Base-by-base conservation (phyloP, 2,113 vertebrate genomes). In the Macquaria australasica region DNA sequence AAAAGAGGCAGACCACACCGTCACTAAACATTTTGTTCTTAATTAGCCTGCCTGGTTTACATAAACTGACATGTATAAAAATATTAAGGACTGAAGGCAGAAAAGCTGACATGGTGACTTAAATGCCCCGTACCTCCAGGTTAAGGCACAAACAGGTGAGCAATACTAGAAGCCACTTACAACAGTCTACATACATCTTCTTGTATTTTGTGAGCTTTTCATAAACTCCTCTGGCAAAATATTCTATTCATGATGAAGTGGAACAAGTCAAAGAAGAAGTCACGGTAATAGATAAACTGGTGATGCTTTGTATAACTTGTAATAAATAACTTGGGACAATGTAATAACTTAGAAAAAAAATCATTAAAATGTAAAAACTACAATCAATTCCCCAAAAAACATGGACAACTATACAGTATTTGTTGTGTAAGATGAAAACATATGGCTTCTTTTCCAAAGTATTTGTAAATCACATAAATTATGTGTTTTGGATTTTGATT, bases 111-210 rank as follows among this genome's bases (percentile, higher is more conserved):
- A 10, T 34, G 16, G 9, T 60, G 2, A 14, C 39, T 76, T 62
- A 55, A 79, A 82, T 77, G 18, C 71, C 58, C 34, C 0, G 0
- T 11, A 53, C 28, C 12, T 78, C 23, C 25, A 84, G 11, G 0
- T 64, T 50, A 85, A 83, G 82, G 58, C 82, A 83, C 73, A 75
- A 55, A 41, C n/a, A 62, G 43, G 11, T 74, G 58, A 53, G 8
- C 20, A 56, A 14, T 43, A 43, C 55, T 66, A 59, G 4, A 73
- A 53, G 56, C 21, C 2, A 20, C 45, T 62, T 25, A 75, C 4
- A 73, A 41, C 43, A 8, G 8, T 34, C 10, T 43, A 9, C 15
- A 0, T 28, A 28, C 53, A 45, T 41, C 25, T 20, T 64, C 41
- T 39, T 31, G 37, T 48, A 18, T 7, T 41, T 6, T 6, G 20